These are phyloP conservation scores for Aulostomus chinensis DNA, from an alignment of 2,797 vertebrate species.

Conservation along the genomic window DNA sequence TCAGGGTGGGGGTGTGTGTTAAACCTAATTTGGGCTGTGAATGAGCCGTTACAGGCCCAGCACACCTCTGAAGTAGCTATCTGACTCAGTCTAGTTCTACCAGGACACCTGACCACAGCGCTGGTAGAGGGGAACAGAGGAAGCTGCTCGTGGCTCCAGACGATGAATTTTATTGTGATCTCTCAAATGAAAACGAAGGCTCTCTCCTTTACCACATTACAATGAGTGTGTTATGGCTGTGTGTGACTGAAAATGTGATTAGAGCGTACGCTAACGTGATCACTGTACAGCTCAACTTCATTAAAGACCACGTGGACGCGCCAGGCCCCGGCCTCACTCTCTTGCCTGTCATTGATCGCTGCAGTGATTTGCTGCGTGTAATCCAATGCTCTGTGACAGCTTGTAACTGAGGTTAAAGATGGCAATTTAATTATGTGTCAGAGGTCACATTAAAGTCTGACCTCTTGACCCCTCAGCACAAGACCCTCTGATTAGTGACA, in stretches of 20 bases:
- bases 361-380: conserved; percentile 72
- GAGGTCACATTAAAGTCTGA: conserved; percentile 77
- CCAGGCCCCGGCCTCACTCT: conserved; percentile 1
- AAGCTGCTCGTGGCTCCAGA: too few species aligned
- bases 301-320: conserved; percentile 61
- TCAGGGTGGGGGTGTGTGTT: too few species aligned
- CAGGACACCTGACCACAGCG: too few species aligned
- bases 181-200: too few species aligned
- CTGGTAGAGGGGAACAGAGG: too few species aligned
- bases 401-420: conserved; percentile 83
- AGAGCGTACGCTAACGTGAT: conserved; percentile 61
- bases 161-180: too few species aligned
- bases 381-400: conserved; percentile 75
- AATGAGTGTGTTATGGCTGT: conserved; percentile 13
- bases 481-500: conserved; percentile 59
- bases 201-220: conserved; percentile 11
- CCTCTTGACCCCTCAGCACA: conserved; percentile 59
- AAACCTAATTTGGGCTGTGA: too few species aligned
- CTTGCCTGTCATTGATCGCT: conserved; percentile 62
- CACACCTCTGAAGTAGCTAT: too few species aligned
- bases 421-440: conserved; percentile 83
- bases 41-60: too few species aligned
- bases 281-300: conserved; percentile 67
- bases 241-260: conserved; percentile 50
- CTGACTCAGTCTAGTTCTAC: too few species aligned